Base-by-base conservation (phyloP, 2,113 vertebrate species). In the Apistogramma diplotaenia region DNA sequence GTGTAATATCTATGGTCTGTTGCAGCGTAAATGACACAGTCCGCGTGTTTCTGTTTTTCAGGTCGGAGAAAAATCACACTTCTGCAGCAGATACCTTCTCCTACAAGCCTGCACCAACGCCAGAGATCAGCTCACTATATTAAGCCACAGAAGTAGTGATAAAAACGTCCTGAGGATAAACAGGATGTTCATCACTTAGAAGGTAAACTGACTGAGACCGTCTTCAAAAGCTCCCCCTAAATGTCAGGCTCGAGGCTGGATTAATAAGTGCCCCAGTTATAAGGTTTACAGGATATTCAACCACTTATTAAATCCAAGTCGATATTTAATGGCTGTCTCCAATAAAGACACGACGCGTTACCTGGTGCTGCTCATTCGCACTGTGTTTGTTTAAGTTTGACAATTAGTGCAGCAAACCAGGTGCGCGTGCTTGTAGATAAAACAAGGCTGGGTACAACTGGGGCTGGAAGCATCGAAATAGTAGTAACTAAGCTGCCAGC, bases 81-180 rank as follows among this genome's bases (percentile, higher is more conserved):
- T 70, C 65, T 70, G 65, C 43, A 29, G 65, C 65, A 70, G 65
- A 70, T n/a, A 70, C 65, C 65, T 70, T 70, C 49, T 70, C 29
- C 49, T 29, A 0, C 0, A 70, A 49, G 16, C 25, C 43, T 25
- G 29, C 43, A 5, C 16, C 29, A 29, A 49, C 43, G 13, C 6
- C 49, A 70, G 51, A 70, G 65, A 70, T 70, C 29, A 70, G 43
- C 16, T 49, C 25, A 13, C 43, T 40, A 49, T 67, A 10, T 70
- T 49, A 70, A n/a, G 27, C 29, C 43, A 13, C 43, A 29, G 25
- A 70, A 70, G 65, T 70, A n/a, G 65, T 25, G 25, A 70, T 70
- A 70, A 70, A 70, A 70, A 70, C 16, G 23, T 70, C 43, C 65
- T 51, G 65, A 70, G 65, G 25, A 70, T 51, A 70, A 29, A 70